Conservation (phyloP, 2,797 vertebrate genomes). For the Crenichthys baileyi region DNA sequence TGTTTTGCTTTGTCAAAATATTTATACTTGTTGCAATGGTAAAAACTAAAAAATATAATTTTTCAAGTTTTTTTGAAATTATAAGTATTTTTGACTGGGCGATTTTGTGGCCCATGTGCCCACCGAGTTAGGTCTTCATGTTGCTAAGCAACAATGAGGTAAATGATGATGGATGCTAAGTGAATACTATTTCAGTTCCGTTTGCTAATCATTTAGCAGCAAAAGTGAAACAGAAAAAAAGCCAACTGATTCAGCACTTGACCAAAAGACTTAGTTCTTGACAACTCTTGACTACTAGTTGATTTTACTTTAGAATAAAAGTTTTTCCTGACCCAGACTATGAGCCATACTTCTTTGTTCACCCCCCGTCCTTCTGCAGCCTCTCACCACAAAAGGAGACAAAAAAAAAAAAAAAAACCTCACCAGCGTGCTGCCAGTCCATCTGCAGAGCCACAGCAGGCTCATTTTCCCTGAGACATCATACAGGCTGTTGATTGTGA, state of each 20-base stretch:
- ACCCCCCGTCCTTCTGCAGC: background rate
- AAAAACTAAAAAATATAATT: background rate
- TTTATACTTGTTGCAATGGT: no score
- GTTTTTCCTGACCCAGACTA: background rate
- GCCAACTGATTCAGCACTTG: background rate
- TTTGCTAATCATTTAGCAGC: background rate
- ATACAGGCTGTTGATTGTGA: constrained; percentile 70
- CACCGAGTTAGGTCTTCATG: background rate
- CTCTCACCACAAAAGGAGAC: constrained; percentile 6
- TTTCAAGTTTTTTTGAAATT: background rate
- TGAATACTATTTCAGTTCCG: background rate
- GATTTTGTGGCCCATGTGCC: background rate
- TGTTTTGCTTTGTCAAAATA: no score
- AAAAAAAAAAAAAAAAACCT: constrained; percentile 43
- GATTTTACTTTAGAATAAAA: background rate
- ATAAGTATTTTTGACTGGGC: background rate
- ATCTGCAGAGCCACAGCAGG: constrained; percentile 66
- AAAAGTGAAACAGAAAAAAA: background rate
- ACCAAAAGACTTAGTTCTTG: background rate
- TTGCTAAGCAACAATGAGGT: background rate
- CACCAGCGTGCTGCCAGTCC: constrained; percentile 57
- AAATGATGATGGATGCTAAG: background rate
- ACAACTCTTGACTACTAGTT: background rate
- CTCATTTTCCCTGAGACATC: constrained; percentile 61
- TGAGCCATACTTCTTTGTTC: background rate